Evolutionary conservation across 2,113 vertebrate genomes (phyloP).

Genomic region (Coregonus clupeaformis): DNA sequence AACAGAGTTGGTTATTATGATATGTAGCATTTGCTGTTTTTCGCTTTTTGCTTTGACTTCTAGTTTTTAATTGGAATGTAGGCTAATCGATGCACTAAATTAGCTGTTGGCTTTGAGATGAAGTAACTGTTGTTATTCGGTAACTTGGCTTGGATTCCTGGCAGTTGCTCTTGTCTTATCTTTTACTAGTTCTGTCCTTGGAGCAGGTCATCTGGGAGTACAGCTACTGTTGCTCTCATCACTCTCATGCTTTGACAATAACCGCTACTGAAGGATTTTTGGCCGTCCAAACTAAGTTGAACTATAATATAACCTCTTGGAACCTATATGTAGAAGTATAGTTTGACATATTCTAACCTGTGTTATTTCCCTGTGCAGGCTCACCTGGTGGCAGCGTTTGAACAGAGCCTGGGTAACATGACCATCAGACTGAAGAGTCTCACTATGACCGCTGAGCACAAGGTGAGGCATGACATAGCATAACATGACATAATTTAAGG

Average conservation of each 20-base stretch:
- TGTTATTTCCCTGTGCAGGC: constrained; percentile 72
- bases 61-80: neutral
- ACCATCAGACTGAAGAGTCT: constrained; percentile 95
- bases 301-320: no score
- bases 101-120: no score
- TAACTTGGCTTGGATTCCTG: neutral
- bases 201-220: neutral
- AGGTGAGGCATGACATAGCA: constrained; percentile 70
- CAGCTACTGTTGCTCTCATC: neutral
- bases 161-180: neutral
- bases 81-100: no score
- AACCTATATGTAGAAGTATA: no score
- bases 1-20: no score
- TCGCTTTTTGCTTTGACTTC: no score
- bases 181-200: neutral
- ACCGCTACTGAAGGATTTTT: no score
- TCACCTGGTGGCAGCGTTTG: constrained; percentile 96
- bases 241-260: neutral
- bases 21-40: neutral
- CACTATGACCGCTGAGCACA: constrained; percentile 95
- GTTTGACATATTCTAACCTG: neutral
- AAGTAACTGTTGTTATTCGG: no score
- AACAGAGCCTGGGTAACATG: constrained; percentile 98
- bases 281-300: no score
- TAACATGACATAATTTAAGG: no score